Base-by-base conservation (phyloP, 2,888 invertebrate species). In the Copidosoma aretas region DNA sequence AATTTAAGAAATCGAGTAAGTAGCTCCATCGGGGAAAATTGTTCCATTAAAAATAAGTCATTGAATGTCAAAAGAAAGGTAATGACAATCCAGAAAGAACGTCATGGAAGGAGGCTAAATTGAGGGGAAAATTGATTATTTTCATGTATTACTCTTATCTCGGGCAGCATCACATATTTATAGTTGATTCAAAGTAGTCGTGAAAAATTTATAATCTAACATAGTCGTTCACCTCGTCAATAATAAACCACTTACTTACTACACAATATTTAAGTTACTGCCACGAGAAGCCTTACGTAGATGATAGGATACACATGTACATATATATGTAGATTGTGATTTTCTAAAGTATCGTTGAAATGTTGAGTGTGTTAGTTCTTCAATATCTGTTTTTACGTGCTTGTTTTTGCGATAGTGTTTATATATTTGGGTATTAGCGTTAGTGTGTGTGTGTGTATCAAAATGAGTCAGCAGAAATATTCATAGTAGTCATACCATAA, bases 11-110 rank as follows among this genome's bases (percentile, higher is more conserved):
- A 21, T 49, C 12, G 54, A 14, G 52, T 46, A 15, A 70, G 61
- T 68, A 56, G 67, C 32, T 56, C 41, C 54, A 68, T 53, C 12
- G 14, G 43, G 3, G 12, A 15, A 17, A 15, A 46, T 46, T 8
- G 3, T 2, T 17, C 62, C 66, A 67, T 61, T 70, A 63, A 54
- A 73, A 67, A 73, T 70, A 72, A 59, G 54, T 32, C 54, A n/a
- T 59, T 10, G 17, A 43, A 53, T 53, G 21, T 53, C 41, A 53
- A 46, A 24, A 24, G 22, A 41, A 54, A 22, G 39, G 22, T 17
- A 10, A 24, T 52, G 17, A 59, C 25, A 15, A 19, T 21, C 0
- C 1, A 41, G n/a, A 10, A 54, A n/a, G 59, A n/a, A n/a, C n/a
- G n/a, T n/a, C n/a, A n/a, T n/a, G 19, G 51, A n/a, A 41, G 25